phyloP scores from a whole-genome alignment of 1,140 invertebrate species.

The Drosophila chauvacae region DNA sequence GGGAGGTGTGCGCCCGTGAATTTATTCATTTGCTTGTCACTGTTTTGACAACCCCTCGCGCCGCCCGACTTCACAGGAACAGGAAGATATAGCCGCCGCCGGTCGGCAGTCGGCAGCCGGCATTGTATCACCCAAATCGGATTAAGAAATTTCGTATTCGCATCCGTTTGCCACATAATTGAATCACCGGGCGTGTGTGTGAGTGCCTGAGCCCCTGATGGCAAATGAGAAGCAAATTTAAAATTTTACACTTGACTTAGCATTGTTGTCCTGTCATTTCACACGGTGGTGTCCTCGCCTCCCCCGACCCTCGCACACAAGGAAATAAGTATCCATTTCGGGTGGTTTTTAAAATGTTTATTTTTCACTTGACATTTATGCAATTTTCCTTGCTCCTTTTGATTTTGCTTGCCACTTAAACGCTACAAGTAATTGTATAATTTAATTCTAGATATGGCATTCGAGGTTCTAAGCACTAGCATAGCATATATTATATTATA shows the following conservation, averaged over 20 bases:
- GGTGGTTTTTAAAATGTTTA: constrained; percentile 73
- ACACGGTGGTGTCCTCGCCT: constrained; percentile 57
- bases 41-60: constrained; percentile 73
- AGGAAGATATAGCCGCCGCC: constrained; percentile 32
- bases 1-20: constrained; percentile 71
- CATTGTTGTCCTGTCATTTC: constrained; percentile 79
- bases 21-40: constrained; percentile 78
- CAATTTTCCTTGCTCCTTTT: constrained; percentile 57
- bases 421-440: constrained; percentile 62
- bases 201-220: constrained; percentile 56
- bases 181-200: constrained; percentile 50
- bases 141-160: constrained; percentile 84
- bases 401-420: constrained; percentile 75
- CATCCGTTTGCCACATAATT: constrained; percentile 80
- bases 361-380: constrained; percentile 64
- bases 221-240: constrained; percentile 84
- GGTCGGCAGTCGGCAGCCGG: constrained; percentile 16
- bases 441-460: constrained; percentile 64
- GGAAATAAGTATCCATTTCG: constrained; percentile 13
- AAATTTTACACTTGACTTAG: constrained; percentile 85
- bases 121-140: constrained; percentile 81
- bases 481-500: constrained; percentile 14
- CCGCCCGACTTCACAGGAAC: constrained; percentile 20
- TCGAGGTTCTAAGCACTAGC: constrained; percentile 65
- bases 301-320: not conserved